Evolutionary conservation across 1,140 invertebrate genomes (phyloP).

Genomic region (Lanistes nyassanus): DNA sequence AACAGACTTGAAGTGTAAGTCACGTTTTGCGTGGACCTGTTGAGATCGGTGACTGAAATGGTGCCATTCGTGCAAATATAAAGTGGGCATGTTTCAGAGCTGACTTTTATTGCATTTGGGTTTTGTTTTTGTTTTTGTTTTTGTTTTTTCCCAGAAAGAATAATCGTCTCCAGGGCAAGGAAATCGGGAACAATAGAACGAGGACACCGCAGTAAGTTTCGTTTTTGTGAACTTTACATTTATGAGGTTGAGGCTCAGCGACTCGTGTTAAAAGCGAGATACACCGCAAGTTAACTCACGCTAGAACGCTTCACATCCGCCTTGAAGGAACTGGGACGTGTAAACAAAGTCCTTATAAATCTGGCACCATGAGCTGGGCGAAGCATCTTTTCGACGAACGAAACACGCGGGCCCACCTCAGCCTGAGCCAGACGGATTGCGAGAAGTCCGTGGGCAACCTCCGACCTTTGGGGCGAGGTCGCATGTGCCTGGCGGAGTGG

Average conservation of each 20-base stretch:
- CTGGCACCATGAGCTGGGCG: not conserved
- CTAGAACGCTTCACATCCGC: not conserved
- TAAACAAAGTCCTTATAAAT: too few relatives aligned
- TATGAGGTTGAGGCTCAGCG: not conserved
- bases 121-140: too few relatives aligned
- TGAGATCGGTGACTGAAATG: too few relatives aligned
- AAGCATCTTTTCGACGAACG: not conserved
- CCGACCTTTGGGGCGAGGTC: not conserved
- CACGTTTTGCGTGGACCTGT: too few relatives aligned
- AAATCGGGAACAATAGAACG: too few relatives aligned
- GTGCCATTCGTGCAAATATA: too few relatives aligned
- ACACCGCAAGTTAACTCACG: not conserved
- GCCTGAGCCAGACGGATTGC: not conserved
- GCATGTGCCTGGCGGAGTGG: conserved; percentile 10
- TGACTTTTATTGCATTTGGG: too few relatives aligned
- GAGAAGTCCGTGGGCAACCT: not conserved
- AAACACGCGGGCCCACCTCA: not conserved
- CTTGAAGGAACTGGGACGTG: too few relatives aligned
- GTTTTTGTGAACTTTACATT: not conserved
- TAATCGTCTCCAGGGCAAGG: too few relatives aligned
- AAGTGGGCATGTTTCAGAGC: too few relatives aligned
- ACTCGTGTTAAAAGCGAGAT: not conserved
- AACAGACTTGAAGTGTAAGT: too few relatives aligned
- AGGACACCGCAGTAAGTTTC: not conserved
- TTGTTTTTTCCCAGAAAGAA: too few relatives aligned